Base-by-base conservation (phyloP, 2,888 invertebrate species). In the Hypsopygia costalis region DNA sequence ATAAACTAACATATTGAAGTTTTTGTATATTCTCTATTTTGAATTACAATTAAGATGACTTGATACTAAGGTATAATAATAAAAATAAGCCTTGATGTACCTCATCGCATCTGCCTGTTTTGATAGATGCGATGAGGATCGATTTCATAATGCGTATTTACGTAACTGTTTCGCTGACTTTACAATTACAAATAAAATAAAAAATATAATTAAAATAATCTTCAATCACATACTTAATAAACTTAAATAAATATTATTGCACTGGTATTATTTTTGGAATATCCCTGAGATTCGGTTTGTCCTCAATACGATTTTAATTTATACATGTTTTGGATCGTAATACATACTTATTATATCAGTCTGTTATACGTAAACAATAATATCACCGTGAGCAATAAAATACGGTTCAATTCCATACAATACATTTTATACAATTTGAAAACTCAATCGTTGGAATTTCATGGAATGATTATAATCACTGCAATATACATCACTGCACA, bases 211-310 rank as follows among this genome's bases (percentile, higher is more conserved):
- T 16, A 9, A 9, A 9, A 36, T 49, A 49, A 50, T 16, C 16
- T 16, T 2, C 33, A n/a, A n/a, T 52, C 52, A 56, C n/a, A 51
- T 50, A 34, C 32, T 40, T 29, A 38, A 44, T 22, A 34, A 38
- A 38, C 31, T 32, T 11, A n/a, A 35, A 38, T 34, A 43, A 37
- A 46, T 34, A 27, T 28, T 38, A 45, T 25, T 51, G 43, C 44
- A 54, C 54, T 52, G 48, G 6, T 10, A 34, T 32, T 35, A 6
- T 50, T 55, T 62, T 63, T 62, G 52, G 57, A 47, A 55, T 57
- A 44, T 39, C 42, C 45, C 43, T 47, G 51, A 55, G 54, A 60
- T 63, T 57, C 55, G 44, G 4, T 16, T 16, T 16, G 16, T 2
- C 16, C 4, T 2, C 4, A 16, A 16, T 16, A 16, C 16, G 16